phyloP scores from a whole-genome alignment of 2,797 vertebrate genomes.

The Pyrocephalus nanus region DNA sequence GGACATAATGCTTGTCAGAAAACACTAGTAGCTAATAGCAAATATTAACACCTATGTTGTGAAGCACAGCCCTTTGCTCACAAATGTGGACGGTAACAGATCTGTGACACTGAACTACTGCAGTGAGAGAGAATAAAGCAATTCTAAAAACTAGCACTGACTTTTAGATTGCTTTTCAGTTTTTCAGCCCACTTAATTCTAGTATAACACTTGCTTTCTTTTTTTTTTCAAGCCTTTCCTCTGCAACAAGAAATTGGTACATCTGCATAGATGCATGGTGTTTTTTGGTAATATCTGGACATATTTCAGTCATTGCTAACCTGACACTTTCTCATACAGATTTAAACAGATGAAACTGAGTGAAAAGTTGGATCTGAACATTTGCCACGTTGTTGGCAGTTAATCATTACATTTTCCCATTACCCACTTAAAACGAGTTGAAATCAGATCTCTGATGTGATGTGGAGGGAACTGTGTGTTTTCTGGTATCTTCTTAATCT shows the following conservation, averaged over 20 bases:
- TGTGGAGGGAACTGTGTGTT: neutral
- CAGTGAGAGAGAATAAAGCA: neutral
- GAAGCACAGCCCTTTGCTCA: neutral
- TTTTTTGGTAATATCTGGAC: neutral
- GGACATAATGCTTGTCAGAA: neutral
- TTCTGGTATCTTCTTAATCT: neutral
- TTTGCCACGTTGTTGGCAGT: neutral
- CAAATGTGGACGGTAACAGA: neutral
- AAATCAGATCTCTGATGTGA: slow-evolving; percentile 11
- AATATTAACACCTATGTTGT: neutral
- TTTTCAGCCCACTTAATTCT: neutral
- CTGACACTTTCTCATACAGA: neutral
- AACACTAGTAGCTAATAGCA: neutral
- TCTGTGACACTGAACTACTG: neutral
- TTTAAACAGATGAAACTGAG: neutral
- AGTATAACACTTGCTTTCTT: neutral
- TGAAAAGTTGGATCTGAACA: neutral
- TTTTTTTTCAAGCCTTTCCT: neutral
- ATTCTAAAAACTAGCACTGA: neutral
- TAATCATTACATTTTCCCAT: slow-evolving; percentile 35
- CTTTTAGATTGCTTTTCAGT: neutral
- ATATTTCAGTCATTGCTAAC: neutral
- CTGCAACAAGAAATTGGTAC: neutral
- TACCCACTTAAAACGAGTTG: neutral
- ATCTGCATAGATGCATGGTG: neutral